A percentile compares a stretch with the other conserved stretches of the same genome.
phyloP scores from a whole-genome alignment of 2,113 vertebrate genomes.

The Takifugu flavidus region DNA sequence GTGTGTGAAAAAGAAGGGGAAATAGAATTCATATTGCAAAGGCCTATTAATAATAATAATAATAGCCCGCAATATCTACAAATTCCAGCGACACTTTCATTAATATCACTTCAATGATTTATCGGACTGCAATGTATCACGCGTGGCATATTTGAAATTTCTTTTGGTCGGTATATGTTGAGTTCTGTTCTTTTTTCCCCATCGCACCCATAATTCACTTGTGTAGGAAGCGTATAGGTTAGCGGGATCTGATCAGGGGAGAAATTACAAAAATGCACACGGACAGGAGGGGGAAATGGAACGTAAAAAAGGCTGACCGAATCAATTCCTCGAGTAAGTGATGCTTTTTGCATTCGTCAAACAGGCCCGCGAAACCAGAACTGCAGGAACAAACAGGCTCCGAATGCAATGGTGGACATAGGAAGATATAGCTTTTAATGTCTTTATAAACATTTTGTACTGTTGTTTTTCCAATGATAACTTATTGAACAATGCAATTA shows the following conservation, averaged over 20 bases:
- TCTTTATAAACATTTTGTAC: constrained; percentile 86
- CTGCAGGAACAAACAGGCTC: constrained; percentile 47
- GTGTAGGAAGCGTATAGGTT: constrained; percentile 23
- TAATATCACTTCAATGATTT: constrained; percentile 66
- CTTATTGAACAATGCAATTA: constrained; percentile 65
- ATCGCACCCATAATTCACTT: constrained; percentile 3
- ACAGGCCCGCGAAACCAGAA: constrained; percentile 5
- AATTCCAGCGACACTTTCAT: constrained; percentile 62
- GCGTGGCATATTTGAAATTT: constrained; percentile 5
- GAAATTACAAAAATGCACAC: constrained; percentile 39
- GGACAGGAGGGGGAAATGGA: constrained; percentile 28
- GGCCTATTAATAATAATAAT: constrained; percentile 74
- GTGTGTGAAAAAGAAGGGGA: constrained; percentile 48
- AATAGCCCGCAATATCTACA: constrained; percentile 63
- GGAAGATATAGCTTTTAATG: constrained; percentile 88
- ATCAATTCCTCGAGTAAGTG: constrained; percentile 33
- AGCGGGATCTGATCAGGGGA: constrained; percentile 37
- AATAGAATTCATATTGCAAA: constrained; percentile 63
- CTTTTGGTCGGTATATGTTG: constrained; percentile 5
- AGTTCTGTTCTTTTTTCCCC: not conserved
- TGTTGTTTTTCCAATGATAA: constrained; percentile 71
- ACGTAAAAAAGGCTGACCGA: constrained; percentile 42
- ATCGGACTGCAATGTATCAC: constrained; percentile 42
- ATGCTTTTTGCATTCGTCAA: constrained; percentile 8
- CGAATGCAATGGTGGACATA: constrained; percentile 72